phyloP scores from a whole-genome alignment of 2,888 invertebrate genomes.

The Acrobasis suavella region DNA sequence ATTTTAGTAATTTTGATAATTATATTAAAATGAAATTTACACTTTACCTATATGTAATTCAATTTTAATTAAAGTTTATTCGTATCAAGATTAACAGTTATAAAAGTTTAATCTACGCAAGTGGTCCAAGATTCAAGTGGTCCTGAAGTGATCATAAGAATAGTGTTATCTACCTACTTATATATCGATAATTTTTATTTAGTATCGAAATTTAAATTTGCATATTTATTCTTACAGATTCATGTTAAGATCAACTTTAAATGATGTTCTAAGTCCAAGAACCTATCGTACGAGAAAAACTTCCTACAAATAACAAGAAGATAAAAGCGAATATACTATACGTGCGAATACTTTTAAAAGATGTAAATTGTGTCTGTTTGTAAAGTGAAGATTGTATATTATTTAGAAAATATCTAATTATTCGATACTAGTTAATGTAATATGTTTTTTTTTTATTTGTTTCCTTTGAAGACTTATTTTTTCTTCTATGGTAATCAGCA shows the following conservation, averaged over 20 bases:
- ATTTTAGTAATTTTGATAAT: background rate
- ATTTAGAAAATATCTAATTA: background rate
- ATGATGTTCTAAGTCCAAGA: background rate
- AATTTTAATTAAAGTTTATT: background rate
- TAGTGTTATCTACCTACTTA: conserved; percentile 20
- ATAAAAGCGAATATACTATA: background rate
- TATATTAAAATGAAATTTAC: background rate
- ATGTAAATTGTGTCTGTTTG: background rate
- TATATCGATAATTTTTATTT: background rate
- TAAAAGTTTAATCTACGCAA: conserved; percentile 29
- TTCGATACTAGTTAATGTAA: background rate
- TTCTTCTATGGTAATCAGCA: background rate
- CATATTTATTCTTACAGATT: too few species aligned
- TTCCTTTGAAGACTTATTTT: background rate
- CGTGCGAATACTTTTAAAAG: background rate
- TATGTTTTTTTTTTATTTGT: background rate
- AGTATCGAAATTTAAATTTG: background rate
- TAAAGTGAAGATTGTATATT: background rate
- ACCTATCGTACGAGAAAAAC: background rate
- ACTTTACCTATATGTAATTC: background rate
- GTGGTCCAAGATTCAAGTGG: conserved; percentile 42
- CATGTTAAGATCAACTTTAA: too few species aligned
- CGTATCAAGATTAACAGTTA: conserved; percentile 19
- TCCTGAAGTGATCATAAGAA: conserved; percentile 43
- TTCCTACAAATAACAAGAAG: conserved; percentile 3